Evolutionary conservation across 2,797 vertebrate species (phyloP), one percentile per base, ranked within the genome.

Genomic region (Acropternis orthonyx): DNA sequence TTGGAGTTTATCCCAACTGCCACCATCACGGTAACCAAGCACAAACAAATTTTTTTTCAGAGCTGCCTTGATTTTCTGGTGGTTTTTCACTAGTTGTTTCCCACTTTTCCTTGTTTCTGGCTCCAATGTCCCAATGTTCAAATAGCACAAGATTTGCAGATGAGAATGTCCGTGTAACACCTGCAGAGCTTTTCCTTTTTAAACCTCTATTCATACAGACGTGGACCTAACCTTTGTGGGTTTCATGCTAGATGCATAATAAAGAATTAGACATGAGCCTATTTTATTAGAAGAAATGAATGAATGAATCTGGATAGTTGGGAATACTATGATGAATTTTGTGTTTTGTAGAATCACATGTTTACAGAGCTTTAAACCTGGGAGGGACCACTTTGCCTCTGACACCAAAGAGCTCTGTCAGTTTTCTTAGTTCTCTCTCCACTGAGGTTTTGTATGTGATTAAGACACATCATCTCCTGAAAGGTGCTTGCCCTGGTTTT

Each of bases 21-120:
- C 62, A 92, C 88, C 7, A 1, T 79, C 62, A 48, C 3, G 0
- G 83, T 75, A 92, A 96, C 89, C 72, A 61, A 63, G 32, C 23
- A 41, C 56, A 77, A 84, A 86, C 76, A 88, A 88, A 79, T n/a
- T n/a, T n/a, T n/a, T 67, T 43, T 74, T 52, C 34, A 87, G 75
- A 85, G 48, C 43, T 65, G 43, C 62, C 44, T 44, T 59, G 39
- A 39, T 51, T 27, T 91, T 83, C 61, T 69, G 46, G 22, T 65
- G 9, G 3, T 15, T 88, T 95, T 92, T 81, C 54, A 54, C 13
- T 34, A 9, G 22, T 7, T 85, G 23, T 26, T 94, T 83, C 27
- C 56, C 14, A 30, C 14, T 68, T 72, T 14, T 61, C n/a, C 46
- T 61, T 36, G 22, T 59, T 92, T 87, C 30, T 88, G 46, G 17